Evolutionary conservation across 2,888 invertebrate species (phyloP).

Genomic region (Parapristionchus giblindavisi): DNA sequence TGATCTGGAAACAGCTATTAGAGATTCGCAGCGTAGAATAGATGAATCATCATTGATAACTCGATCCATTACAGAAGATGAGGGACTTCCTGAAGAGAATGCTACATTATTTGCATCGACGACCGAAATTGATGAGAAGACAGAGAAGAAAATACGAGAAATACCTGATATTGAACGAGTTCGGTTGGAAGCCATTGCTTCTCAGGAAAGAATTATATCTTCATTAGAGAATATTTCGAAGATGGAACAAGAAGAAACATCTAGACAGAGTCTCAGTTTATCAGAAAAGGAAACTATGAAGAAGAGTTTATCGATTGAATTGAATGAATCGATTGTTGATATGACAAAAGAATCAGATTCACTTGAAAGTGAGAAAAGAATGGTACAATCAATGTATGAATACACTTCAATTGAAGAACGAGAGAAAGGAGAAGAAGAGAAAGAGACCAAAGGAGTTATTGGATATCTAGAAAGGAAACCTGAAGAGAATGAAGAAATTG

Average conservation of each 20-base stretch:
- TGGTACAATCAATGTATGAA: neutral
- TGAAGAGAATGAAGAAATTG: slow-evolving; percentile 22
- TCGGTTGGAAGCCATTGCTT: slow-evolving; percentile 34
- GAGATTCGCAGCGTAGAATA: too few species aligned
- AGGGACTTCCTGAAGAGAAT: neutral
- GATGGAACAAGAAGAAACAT: slow-evolving; percentile 1
- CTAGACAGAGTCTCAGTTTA: neutral
- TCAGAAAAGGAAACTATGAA: neutral
- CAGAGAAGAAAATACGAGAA: slow-evolving; percentile 2
- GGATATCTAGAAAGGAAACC: neutral
- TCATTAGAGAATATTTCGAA: slow-evolving; percentile 24
- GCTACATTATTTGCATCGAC: neutral
- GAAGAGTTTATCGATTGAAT: neutral
- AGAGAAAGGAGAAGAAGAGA: neutral
- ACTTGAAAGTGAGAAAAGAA: neutral
- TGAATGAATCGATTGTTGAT: neutral
- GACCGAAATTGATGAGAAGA: slow-evolving; percentile 10
- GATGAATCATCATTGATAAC: too few species aligned
- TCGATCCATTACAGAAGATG: neutral
- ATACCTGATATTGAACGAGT: slow-evolving; percentile 25
- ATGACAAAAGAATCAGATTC: neutral
- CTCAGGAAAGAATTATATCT: slow-evolving; percentile 31
- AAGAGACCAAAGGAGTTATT: neutral
- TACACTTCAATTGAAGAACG: neutral
- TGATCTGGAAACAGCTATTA: too few species aligned